Evolutionary conservation across 2,888 invertebrate genomes (phyloP).

Genomic region (Crioceris asparagi): DNA sequence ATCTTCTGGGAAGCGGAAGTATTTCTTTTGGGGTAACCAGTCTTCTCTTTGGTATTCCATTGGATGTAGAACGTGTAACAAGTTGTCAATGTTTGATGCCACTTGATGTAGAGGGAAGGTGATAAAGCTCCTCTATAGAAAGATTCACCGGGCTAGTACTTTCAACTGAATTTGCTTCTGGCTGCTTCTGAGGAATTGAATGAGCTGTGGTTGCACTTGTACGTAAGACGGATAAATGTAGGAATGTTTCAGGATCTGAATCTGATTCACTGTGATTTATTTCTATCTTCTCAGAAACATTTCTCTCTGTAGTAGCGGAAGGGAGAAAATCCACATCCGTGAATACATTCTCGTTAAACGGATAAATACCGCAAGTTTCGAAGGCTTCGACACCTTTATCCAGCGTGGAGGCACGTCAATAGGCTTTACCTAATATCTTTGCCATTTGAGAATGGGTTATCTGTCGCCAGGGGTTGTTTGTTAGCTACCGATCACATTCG

Average conservation of each 20-base stretch:
- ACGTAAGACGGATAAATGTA: not conserved
- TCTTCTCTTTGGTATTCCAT: no score
- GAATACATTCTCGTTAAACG: slow-evolving; percentile 2
- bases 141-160: not conserved
- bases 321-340: slow-evolving; percentile 4
- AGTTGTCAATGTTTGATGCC: no score
- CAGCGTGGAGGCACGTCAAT: slow-evolving; percentile 1
- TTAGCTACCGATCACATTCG: slow-evolving; percentile 2
- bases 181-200: not conserved
- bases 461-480: slow-evolving; percentile 1
- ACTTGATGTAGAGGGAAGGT: no score
- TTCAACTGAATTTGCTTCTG: not conserved
- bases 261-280: slow-evolving; percentile 1
- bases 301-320: slow-evolving; percentile 2
- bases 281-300: not conserved
- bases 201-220: not conserved
- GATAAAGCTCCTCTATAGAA: not conserved
- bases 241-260: not conserved
- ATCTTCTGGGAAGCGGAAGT: no score
- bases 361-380: slow-evolving; percentile 4
- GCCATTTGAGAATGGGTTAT: slow-evolving; percentile 4
- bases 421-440: slow-evolving; percentile 3
- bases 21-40: no score
- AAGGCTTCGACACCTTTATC: slow-evolving; percentile 5
- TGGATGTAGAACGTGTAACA: no score